Evolutionary conservation across 2,888 invertebrate genomes (phyloP), one percentile per base, ranked within the genome.

Genomic region (Allacma fusca): DNA sequence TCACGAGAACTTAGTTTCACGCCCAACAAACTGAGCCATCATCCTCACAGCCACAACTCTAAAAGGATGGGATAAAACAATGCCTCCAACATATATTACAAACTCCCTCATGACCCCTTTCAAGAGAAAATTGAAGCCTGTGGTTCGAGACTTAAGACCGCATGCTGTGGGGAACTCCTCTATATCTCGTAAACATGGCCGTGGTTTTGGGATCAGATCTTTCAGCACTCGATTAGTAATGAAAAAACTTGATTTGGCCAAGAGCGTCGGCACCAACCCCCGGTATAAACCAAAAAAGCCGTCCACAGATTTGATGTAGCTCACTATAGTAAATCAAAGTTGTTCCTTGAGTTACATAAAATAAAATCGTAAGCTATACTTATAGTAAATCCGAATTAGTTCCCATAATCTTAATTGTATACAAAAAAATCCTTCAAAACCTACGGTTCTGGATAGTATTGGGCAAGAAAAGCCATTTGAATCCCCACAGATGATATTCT

Each of bases 21-120:
- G 16, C 5, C 50, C 50, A 13, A 50, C 50, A 50, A 50, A 50
- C 50, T 50, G 50, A 50, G 50, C 50, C 50, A 50, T 50, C 50
- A 50, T 50, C 19, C 50, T 50, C 50, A 50, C 50, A 50, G 50
- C 50, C n/a, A 50, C 50, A 12, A 50, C 50, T 16, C 50, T 13
- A n/a, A 50, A 50, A 13, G 50, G 50, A 16, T 50, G 50, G 2
- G 50, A 50, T 2, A n/a, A 19, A n/a, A 50, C 16, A 16, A 50
- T 50, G 16, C 50, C 50, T 13, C 50, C 50, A 2, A 50, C 2
- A 16, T 50, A 50, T 2, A 50, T 9, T n/a, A 16, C 2, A 16
- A 50, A 50, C 50, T 50, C 50, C 50, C 50, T 50, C 50, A 50
- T 9, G 50, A n/a, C 19, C n/a, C 50, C 50, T 16, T 50, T 50